Evolutionary conservation across 2,113 vertebrate genomes (phyloP), one percentile per base, ranked within the genome.

Genomic region (Rhinolophus ferrumequinum): DNA sequence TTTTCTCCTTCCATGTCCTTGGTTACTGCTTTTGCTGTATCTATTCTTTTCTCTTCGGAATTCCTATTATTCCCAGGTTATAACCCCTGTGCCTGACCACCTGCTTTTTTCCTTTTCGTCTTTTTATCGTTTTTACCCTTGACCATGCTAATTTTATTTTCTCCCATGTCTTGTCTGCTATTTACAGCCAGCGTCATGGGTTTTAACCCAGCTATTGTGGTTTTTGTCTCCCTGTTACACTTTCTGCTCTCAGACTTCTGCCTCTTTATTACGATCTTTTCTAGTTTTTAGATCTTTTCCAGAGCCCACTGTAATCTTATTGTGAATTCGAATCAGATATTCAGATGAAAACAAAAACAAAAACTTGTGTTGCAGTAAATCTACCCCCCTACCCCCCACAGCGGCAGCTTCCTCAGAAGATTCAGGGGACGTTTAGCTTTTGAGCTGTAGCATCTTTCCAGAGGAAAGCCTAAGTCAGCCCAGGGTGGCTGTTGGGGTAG

Each of bases 161-260:
- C 81, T 84, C 26, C 62, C 9, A 35, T 10, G 44, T 84, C 88
- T 73, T 12, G 44, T 41, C 85, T 80, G 96, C 96, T 94, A 69
- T 93, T 96, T 52, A 52, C 41, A 85, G 95, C 54, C 26, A 18
- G 19, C 88, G 2, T 14, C 64, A 6, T 44, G 60, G 81, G 52
- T 85, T 64, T 35, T 28, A 15, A 70, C 72, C 56, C 19, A 35
- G 89, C 87, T 52, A 13, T 84, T 89, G 90, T 21, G 92, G 96
- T 82, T 94, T 91, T 56, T 79, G 73, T 73, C 64, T 64, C 56
- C 26, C 18, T 44, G 58, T 47, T 76, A 4, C 7, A 62, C 56
- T 73, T 88, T 77, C 62, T 95, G 86, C 81, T 93, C 82, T 96
- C 79, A 86, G 38, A 69, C 76, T 77, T 88, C 67, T 87, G 38